phyloP scores from a whole-genome alignment of 2,113 vertebrate species.

The Tauraco erythrolophus region DNA sequence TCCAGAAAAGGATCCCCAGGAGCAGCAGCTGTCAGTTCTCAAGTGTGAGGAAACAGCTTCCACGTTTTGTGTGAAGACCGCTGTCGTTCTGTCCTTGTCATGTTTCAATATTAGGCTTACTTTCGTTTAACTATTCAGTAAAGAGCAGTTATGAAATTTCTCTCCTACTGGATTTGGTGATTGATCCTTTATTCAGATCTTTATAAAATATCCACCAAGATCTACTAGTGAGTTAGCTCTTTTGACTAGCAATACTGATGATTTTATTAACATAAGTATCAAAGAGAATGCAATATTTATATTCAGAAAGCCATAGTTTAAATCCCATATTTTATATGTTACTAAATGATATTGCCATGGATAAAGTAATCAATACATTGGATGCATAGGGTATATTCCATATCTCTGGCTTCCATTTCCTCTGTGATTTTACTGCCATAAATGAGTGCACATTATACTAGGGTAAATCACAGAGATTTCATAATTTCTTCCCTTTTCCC shows the following conservation, averaged over 20 bases:
- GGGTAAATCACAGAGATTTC: not conserved
- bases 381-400: not conserved
- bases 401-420: not conserved
- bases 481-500: not conserved
- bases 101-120: constrained; percentile 16
- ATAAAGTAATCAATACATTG: not conserved
- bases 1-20: not conserved
- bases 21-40: not conserved
- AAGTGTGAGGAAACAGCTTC: not conserved
- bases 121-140: constrained; percentile 41
- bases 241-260: not conserved
- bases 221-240: not conserved
- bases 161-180: constrained; percentile 1
- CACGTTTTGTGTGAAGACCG: not conserved
- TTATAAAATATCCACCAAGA: constrained; percentile 51
- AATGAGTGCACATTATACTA: not conserved
- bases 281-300: not conserved
- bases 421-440: not conserved
- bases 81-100: not conserved
- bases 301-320: not conserved
- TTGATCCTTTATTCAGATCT: constrained; percentile 62
- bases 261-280: not conserved
- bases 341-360: not conserved
- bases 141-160: not conserved
- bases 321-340: not conserved